Conservation (phyloP, 1,140 invertebrate genomes). For the Eumaeus atala region DNA sequence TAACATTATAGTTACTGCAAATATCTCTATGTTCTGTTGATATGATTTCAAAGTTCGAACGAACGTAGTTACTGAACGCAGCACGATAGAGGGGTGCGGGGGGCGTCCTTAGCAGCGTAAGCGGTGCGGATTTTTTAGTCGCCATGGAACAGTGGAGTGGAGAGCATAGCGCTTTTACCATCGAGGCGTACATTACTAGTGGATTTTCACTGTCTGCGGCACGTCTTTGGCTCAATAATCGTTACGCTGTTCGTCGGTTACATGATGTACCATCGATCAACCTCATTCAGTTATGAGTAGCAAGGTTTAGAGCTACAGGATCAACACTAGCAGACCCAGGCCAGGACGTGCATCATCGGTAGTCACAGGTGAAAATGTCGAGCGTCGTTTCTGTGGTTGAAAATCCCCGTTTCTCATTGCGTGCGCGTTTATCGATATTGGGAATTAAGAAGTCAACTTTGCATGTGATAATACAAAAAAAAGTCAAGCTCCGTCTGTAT, state of each 20-base stretch:
- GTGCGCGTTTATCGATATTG: neutral
- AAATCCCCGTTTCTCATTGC: too few species aligned
- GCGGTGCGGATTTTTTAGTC: slow-evolving; percentile 14
- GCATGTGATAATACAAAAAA: too few species aligned
- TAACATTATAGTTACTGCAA: too few species aligned
- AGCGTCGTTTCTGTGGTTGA: too few species aligned
- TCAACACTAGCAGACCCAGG: neutral
- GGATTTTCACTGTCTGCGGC: neutral
- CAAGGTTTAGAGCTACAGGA: slow-evolving; percentile 49
- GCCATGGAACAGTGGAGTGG: slow-evolving; percentile 19
- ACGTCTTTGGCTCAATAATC: slow-evolving; percentile 12
- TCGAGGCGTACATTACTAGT: slow-evolving; percentile 12
- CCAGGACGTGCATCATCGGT: too few species aligned
- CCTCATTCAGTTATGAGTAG: slow-evolving; percentile 29
- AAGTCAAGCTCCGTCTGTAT: too few species aligned
- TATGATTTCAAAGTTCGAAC: slow-evolving; percentile 18
- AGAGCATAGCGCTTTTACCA: slow-evolving; percentile 17
- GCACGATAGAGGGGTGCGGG: neutral
- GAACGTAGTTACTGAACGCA: slow-evolving; percentile 29
- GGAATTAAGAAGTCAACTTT: too few species aligned
- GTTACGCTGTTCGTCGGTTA: slow-evolving; percentile 20
- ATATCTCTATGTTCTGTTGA: too few species aligned
- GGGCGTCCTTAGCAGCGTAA: neutral
- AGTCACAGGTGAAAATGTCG: too few species aligned
- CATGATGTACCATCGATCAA: slow-evolving; percentile 13